Base-by-base conservation (phyloP, 2,113 vertebrate genomes). In the Zosterops hypoxanthus region DNA sequence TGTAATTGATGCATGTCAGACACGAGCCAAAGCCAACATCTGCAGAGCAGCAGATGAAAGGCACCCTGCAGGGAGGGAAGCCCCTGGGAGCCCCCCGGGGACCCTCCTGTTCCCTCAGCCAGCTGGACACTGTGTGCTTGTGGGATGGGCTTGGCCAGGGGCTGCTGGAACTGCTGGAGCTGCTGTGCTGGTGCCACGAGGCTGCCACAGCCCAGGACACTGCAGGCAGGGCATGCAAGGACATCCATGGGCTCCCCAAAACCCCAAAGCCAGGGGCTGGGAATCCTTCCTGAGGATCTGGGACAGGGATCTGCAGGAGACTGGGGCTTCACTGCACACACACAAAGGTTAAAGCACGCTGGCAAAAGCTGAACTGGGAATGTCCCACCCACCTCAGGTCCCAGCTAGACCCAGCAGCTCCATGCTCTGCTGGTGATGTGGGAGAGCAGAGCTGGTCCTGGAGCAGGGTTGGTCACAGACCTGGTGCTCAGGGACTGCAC, bases 21-120 rank as follows among this genome's bases (percentile, higher is more conserved):
- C 34, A 50, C 0, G 16, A 95, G 94, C 96, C 94, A 96, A 96
- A 80, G 47, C 28, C 78, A 93, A 82, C 94, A 97, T 92, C 87
- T 96, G 96, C 0, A 1, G 31, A 92, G 55, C 89, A 92, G 90
- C 70, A 79, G 85, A 91, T 47, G 71, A 97, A 96, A 96, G 79
- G 68, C 91, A 82, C 55, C 90, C 93, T 1, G 2, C 0, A 1
- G 68, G 78, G 78, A 65, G 42, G 68, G 72, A 92, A 92, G 69
- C 86, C 72, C 81, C 28, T 2, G 52, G 89, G 56, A 94, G 65
- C 65, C 59, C 61, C 90, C 84, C 0, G 0, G 72, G 88, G 55
- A 90, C 57, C 63, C 36, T 87, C 63, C 80, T 2, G 9, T 69
- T 82, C 75, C 88, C 29, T 8, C 83, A 36, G 86, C 85, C 94